Evolutionary conservation across 2,888 invertebrate genomes (phyloP).

Genomic region (Autographa pulchrina): DNA sequence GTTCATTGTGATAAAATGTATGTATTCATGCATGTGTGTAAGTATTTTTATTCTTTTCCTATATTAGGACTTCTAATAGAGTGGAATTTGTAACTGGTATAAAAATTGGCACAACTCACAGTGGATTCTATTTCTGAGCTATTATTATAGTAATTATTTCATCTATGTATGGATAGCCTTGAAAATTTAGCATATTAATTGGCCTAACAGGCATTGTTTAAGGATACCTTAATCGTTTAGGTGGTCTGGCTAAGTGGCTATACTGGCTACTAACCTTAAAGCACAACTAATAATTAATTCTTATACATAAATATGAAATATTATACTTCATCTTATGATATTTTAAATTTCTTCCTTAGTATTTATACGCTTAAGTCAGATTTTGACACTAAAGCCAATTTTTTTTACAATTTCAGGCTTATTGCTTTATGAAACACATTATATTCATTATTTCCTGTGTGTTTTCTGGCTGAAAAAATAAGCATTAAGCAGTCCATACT

Average conservation of each 20-base stretch:
- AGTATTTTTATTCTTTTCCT: slow-evolving; percentile 5
- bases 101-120: slow-evolving; percentile 26
- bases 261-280: not conserved
- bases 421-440: not conserved
- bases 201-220: not conserved
- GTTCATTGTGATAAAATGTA: slow-evolving; percentile 10
- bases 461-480: not conserved
- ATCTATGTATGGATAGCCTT: slow-evolving; percentile 2
- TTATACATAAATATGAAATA: not conserved
- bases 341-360: not conserved
- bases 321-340: not conserved
- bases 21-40: not conserved
- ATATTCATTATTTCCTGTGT: not conserved
- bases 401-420: not conserved
- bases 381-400: not conserved
- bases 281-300: not conserved
- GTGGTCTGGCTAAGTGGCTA: not conserved
- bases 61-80: slow-evolving; percentile 8
- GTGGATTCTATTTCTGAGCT: slow-evolving; percentile 26
- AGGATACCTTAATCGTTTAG: not conserved
- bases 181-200: not conserved
- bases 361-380: not conserved
- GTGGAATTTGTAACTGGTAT: slow-evolving; percentile 9
- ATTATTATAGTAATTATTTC: slow-evolving; percentile 13
- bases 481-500: not conserved